These are phyloP conservation scores for Petrosia ficiformis DNA, from an alignment of 37 sponge, comb jelly and placozoan species.

Conservation along the genomic window DNA sequence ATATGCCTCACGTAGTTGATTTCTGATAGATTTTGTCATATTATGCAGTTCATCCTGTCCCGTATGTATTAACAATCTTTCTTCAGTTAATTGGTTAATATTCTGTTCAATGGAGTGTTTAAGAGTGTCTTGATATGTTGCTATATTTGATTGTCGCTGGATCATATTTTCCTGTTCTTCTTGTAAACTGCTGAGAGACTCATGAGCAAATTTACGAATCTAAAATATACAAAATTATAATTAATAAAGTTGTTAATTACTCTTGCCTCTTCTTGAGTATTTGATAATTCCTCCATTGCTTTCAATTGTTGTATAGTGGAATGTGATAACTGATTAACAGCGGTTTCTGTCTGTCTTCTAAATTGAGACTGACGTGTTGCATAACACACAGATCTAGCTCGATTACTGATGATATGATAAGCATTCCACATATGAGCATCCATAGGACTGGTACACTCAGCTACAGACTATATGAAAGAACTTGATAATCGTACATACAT, in stretches of 20 bases:
- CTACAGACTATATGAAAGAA: slow-evolving; percentile 38
- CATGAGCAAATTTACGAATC: neutral
- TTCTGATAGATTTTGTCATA: slow-evolving; percentile 43
- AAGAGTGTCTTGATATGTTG: slow-evolving; percentile 17
- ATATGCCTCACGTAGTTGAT: slow-evolving; percentile 61
- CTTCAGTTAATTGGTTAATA: slow-evolving; percentile 33
- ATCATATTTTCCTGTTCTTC: slow-evolving; percentile 20
- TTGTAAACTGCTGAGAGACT: neutral
- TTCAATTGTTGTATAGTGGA: slow-evolving; percentile 52
- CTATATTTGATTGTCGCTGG: slow-evolving; percentile 23
- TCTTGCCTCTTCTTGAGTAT: slow-evolving; percentile 28
- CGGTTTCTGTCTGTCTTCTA: slow-evolving; percentile 58
- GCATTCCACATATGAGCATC: slow-evolving; percentile 75
- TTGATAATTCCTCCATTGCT: slow-evolving; percentile 24
- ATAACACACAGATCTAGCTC: slow-evolving; percentile 82
- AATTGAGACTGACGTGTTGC: slow-evolving; percentile 76
- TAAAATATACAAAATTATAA: too few species aligned
- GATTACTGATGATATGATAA: slow-evolving; percentile 85
- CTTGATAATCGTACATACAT: neutral
- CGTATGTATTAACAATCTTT: slow-evolving; percentile 36
- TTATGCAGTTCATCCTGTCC: slow-evolving; percentile 61
- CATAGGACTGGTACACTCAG: slow-evolving; percentile 84
- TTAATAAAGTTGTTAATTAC: too few species aligned
- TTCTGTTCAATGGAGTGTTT: slow-evolving; percentile 27
- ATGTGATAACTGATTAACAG: slow-evolving; percentile 62